These are phyloP conservation scores for Plectropomus leopardus DNA, from an alignment of 2,113 vertebrate genomes.

Conservation along the genomic window DNA sequence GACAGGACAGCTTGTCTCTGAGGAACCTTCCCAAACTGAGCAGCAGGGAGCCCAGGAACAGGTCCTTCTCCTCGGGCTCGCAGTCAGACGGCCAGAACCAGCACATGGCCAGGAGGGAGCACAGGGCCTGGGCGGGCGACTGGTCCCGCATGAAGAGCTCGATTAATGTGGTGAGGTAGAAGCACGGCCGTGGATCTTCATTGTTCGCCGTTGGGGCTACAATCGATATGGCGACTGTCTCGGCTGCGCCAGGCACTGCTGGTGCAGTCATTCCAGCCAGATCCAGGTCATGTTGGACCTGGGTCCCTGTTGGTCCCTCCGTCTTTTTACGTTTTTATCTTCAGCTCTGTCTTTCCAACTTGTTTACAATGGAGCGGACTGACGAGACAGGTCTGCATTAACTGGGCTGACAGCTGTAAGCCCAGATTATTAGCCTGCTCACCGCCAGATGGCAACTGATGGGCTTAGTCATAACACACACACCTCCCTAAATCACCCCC, in stretches of 20 bases:
- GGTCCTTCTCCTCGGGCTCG: constrained; percentile 66
- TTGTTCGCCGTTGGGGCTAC: constrained; percentile 8
- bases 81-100: constrained; percentile 70
- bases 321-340: constrained; percentile 48
- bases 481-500: constrained; percentile 40
- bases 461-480: constrained; percentile 80
- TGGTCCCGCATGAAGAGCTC: constrained; percentile 73
- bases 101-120: constrained; percentile 77
- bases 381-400: constrained; percentile 59
- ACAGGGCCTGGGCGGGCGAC: constrained; percentile 65
- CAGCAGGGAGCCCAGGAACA: constrained; percentile 78
- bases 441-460: constrained; percentile 86
- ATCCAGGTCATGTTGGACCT: constrained; percentile 46
- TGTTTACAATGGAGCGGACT: constrained; percentile 51
- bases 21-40: constrained; percentile 73
- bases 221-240: constrained; percentile 29
- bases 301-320: constrained; percentile 9
- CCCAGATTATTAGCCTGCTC: constrained; percentile 87
- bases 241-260: background rate
- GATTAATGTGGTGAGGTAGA: constrained; percentile 66
- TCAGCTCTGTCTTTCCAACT: constrained; percentile 18
- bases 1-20: constrained; percentile 72
- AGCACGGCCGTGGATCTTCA: constrained; percentile 57
- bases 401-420: constrained; percentile 75
- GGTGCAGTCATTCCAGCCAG: constrained; percentile 42